Evolutionary conservation across 2,113 vertebrate genomes (phyloP), one percentile per base, ranked within the genome.

Genomic region (Hippocampus abdominalis): DNA sequence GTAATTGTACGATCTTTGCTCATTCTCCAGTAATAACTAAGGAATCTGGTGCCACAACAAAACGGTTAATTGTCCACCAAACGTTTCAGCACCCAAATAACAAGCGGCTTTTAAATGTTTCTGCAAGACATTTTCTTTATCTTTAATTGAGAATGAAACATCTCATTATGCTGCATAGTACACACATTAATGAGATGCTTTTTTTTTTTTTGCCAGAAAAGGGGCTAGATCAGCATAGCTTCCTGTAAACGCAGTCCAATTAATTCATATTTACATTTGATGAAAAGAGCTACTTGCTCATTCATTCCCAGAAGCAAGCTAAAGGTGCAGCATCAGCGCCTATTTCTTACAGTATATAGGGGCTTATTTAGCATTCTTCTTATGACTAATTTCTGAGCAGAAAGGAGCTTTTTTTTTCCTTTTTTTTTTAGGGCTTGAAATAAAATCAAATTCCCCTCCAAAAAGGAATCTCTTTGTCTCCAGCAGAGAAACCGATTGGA

Each of bases 271-370:
- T n/a, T n/a, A 67, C 51, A 27, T 62, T 20, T 68, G n/a, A 67
- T 71, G 54, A 78, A 76, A 70, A 71, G 59, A 80, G 44, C 60
- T 40, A 12, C 60, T 68, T 69, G 49, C 64, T 68, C 21, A 46
- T 59, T 57, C 16, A 59, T 16, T 79, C 68, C 40, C 32, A 48
- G 62, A 40, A 21, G 75, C 48, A 27, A 82, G 48, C 66, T 69
- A 65, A n/a, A 73, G 44, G 71, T 77, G 71, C 81, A 27, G 54
- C 63, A 76, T 87, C 86, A 76, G 81, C 80, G 72, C 32, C 72
- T 72, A 64, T 68, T 64, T 64, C 39, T 15, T 18, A 64, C n/a
- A 36, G 32, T 5, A 36, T 6, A 23, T 18, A 20, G 15, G 13
- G 16, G 27, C 27, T 32, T 29, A 32, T 57, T 57, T 27, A 27